These are phyloP conservation scores for Caiman crocodilus DNA, from an alignment of 2,797 vertebrate genomes.

Conservation along the genomic window DNA sequence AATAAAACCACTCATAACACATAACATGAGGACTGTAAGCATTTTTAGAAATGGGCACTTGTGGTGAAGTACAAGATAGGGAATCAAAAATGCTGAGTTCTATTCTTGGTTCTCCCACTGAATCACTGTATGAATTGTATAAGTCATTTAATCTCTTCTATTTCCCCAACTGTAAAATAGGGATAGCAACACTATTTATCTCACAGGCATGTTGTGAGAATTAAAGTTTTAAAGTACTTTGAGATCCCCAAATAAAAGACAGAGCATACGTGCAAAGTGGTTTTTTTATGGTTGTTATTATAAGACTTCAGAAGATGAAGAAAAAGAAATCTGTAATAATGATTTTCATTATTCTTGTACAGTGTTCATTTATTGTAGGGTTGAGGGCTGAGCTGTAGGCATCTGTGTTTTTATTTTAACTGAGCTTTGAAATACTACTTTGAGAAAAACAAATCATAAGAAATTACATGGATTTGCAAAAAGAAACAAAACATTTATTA, in stretches of 20 bases:
- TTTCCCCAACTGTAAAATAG: background rate
- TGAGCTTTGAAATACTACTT: background rate
- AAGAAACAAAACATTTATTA: background rate
- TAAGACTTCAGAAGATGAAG: background rate
- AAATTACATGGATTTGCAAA: background rate
- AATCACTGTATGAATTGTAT: background rate
- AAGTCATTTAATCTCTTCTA: background rate
- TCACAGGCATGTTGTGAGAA: background rate
- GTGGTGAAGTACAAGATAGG: accelerated
- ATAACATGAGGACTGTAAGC: background rate
- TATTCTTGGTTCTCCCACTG: background rate
- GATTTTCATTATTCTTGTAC: background rate
- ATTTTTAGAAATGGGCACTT: background rate
- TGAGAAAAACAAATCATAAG: background rate
- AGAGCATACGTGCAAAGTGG: background rate
- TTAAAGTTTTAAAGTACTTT: background rate
- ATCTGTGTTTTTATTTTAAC: background rate
- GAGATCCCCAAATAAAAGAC: background rate
- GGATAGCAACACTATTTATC: background rate
- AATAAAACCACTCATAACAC: background rate
- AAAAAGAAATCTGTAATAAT: background rate
- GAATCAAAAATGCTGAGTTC: background rate
- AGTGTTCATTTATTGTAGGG: background rate
- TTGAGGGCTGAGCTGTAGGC: background rate
- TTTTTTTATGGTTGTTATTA: background rate